phyloP scores from a whole-genome alignment of 2,888 invertebrate genomes.

The Leptothorax acervorum region DNA sequence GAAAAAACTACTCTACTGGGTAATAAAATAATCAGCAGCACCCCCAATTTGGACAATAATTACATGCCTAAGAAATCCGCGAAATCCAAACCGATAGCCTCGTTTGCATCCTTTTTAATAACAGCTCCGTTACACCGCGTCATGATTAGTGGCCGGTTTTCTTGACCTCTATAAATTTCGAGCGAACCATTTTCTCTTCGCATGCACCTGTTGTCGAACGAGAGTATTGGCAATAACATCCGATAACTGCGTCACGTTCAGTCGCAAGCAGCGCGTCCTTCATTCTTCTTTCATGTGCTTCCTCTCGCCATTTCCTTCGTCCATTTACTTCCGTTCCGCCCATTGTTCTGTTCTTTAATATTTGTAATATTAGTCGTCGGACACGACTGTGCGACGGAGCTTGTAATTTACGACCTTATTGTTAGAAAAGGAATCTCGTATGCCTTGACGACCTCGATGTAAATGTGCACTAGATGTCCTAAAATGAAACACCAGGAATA shows the following conservation, averaged over 20 bases:
- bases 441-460: neutral
- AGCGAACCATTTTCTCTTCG: conserved; percentile 73
- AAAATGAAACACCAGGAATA: neutral
- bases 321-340: neutral
- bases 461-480: neutral
- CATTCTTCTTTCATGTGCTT: conserved; percentile 28
- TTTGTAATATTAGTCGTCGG: conserved; percentile 30
- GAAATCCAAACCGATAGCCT: no score
- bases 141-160: conserved; percentile 40
- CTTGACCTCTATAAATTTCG: conserved; percentile 75
- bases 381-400: neutral
- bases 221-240: conserved; percentile 82
- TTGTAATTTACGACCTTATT: conserved; percentile 2
- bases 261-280: conserved; percentile 64
- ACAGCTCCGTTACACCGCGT: neutral
- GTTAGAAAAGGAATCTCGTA: neutral
- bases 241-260: conserved; percentile 81
- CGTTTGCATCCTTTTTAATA: conserved; percentile 22
- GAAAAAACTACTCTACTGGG: no score
- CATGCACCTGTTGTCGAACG: conserved; percentile 81
- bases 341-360: conserved; percentile 39
- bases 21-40: no score
- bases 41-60: no score
- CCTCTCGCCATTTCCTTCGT: neutral
- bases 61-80: no score